phyloP scores from a whole-genome alignment of 2,888 invertebrate genomes.

The Drepanosiphum platanoidis region DNA sequence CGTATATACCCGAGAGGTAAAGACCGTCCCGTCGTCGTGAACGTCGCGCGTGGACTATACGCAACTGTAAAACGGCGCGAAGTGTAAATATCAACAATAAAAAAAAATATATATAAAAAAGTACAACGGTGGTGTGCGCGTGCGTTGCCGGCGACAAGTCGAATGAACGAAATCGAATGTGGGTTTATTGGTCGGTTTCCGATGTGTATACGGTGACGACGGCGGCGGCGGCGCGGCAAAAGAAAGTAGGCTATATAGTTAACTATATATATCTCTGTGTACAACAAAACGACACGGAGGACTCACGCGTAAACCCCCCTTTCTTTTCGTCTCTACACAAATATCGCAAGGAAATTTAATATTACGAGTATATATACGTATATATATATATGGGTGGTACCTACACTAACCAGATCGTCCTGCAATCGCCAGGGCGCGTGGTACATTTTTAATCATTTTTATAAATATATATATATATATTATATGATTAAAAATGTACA shows the following conservation, averaged over 20 bases:
- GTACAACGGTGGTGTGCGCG: slow-evolving; percentile 4
- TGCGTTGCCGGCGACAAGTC: slow-evolving; percentile 49
- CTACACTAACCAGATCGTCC: background rate
- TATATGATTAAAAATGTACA: too few relatives aligned
- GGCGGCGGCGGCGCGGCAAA: slow-evolving; percentile 34
- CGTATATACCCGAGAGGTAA: too few relatives aligned
- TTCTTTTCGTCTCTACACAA: slow-evolving; percentile 4
- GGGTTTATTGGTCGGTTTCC: slow-evolving; percentile 62
- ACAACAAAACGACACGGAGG: slow-evolving; percentile 34
- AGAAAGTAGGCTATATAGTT: slow-evolving; percentile 57
- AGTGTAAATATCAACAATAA: background rate
- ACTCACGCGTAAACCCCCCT: slow-evolving; percentile 9
- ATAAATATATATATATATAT: too few relatives aligned
- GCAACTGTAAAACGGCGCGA: background rate
- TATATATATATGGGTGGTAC: background rate
- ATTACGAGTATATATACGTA: background rate
- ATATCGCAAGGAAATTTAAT: background rate
- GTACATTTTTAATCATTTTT: background rate
- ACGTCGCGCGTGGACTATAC: background rate
- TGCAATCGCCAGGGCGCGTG: background rate
- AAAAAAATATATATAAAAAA: background rate
- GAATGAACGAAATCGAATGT: slow-evolving; percentile 61
- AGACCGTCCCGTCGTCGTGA: background rate
- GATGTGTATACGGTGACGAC: slow-evolving; percentile 16
- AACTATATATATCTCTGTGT: background rate